Conservation (phyloP, 2,888 invertebrate species). For the Tachina lurida region DNA sequence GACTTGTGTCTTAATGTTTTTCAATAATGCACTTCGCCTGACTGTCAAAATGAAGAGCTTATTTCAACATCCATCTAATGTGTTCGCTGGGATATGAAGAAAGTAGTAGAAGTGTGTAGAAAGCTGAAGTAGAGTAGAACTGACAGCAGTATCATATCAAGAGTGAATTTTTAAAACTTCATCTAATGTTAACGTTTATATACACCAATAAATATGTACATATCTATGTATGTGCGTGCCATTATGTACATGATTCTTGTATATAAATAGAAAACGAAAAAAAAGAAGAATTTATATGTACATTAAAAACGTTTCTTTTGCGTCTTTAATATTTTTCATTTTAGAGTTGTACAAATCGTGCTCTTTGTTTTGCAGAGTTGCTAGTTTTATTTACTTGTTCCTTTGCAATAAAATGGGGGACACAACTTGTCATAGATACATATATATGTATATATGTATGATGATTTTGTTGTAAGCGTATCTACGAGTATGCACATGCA, state of each 20-base stretch:
- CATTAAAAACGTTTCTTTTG: background rate
- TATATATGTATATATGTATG: too few species aligned
- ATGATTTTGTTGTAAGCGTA: too few species aligned
- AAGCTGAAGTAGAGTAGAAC: background rate
- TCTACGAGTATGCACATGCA: too few species aligned
- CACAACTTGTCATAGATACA: constrained; percentile 14
- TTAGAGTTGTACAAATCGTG: constrained; percentile 25
- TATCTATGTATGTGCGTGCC: background rate
- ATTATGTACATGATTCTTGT: background rate
- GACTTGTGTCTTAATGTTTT: too few species aligned
- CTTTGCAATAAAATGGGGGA: constrained; percentile 42
- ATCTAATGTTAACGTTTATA: background rate
- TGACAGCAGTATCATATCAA: background rate
- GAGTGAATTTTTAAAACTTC: background rate
- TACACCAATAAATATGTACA: background rate
- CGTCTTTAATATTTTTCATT: constrained; percentile 16
- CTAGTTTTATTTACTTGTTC: background rate
- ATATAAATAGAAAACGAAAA: background rate
- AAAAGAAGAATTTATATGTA: background rate
- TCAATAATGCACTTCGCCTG: too few species aligned
- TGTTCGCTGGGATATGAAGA: background rate
- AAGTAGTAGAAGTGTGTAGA: background rate
- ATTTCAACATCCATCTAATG: too few species aligned
- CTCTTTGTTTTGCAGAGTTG: constrained; percentile 12
- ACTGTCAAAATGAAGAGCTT: too few species aligned